Conservation (phyloP, 1,140 invertebrate species). For the Pectinophora gossypiella region DNA sequence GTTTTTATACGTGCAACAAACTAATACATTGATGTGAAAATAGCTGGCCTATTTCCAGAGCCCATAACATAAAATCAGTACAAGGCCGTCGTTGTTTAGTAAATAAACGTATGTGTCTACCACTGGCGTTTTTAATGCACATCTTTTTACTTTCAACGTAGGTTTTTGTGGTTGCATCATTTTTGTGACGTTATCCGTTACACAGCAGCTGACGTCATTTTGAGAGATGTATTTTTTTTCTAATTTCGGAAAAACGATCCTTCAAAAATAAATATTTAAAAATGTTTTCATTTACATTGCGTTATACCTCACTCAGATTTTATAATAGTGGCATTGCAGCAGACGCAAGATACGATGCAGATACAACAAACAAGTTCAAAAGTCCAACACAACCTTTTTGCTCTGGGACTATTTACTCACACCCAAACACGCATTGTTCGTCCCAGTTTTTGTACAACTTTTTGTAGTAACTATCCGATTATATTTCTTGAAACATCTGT, state of each 20-base stretch:
- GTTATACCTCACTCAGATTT: too few species aligned
- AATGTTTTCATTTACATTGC: too few species aligned
- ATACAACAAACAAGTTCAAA: constrained; percentile 17
- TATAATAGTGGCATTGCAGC: too few species aligned
- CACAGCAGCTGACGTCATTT: too few species aligned
- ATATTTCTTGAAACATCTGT: not conserved
- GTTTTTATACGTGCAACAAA: not conserved
- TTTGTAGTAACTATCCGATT: not conserved
- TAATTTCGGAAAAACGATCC: too few species aligned
- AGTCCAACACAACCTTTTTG: not conserved
- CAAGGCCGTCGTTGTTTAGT: constrained; percentile 1
- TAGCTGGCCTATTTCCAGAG: not conserved
- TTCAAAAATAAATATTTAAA: too few species aligned
- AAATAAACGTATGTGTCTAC: not conserved
- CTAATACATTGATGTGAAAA: not conserved
- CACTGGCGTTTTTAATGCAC: too few species aligned
- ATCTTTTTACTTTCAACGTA: too few species aligned
- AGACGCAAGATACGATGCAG: constrained; percentile 18
- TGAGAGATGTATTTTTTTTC: too few species aligned
- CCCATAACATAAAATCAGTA: not conserved
- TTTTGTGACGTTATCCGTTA: too few species aligned
- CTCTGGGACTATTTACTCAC: not conserved
- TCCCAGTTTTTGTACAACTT: not conserved
- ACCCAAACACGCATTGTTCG: constrained; percentile 21
- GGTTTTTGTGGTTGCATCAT: too few species aligned